Evolutionary conservation across 1,140 invertebrate species (phyloP).

Genomic region (Subanguina moxae): DNA sequence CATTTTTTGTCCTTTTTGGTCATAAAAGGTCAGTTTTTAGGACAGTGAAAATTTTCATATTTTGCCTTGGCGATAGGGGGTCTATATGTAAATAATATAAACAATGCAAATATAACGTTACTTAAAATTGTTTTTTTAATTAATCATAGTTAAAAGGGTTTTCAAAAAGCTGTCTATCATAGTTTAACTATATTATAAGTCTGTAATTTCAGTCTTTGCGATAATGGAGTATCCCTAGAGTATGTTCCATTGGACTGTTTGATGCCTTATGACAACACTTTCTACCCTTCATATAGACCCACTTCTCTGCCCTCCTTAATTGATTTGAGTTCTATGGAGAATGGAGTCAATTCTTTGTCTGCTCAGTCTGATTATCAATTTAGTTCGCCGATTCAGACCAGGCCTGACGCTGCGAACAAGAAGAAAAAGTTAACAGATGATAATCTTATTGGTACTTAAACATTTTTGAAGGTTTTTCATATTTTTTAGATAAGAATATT

Average conservation of each 20-base stretch:
- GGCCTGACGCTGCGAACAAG: neutral
- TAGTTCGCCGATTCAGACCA: neutral
- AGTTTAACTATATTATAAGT: too few species aligned
- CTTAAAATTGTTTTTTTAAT: too few species aligned
- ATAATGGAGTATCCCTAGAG: constrained; percentile 28
- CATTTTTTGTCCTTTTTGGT: too few species aligned
- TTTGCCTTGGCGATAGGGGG: too few species aligned
- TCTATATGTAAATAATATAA: too few species aligned
- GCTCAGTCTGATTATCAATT: neutral
- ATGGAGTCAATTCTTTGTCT: neutral
- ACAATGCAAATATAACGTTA: too few species aligned
- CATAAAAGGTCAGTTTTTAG: too few species aligned
- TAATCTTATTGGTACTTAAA: neutral
- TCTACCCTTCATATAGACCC: neutral
- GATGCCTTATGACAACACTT: constrained; percentile 25
- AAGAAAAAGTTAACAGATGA: neutral
- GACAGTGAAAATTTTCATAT: too few species aligned
- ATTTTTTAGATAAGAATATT: neutral
- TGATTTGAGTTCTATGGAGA: neutral
- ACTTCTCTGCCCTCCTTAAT: neutral
- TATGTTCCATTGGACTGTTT: constrained; percentile 24
- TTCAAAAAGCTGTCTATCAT: neutral
- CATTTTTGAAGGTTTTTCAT: neutral
- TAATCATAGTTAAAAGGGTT: constrained; percentile 1
- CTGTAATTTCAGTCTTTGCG: constrained; percentile 23